Evolutionary conservation across 2,797 vertebrate species (phyloP), one percentile per base, ranked within the genome.

Genomic region (Decapterus maruadsi): DNA sequence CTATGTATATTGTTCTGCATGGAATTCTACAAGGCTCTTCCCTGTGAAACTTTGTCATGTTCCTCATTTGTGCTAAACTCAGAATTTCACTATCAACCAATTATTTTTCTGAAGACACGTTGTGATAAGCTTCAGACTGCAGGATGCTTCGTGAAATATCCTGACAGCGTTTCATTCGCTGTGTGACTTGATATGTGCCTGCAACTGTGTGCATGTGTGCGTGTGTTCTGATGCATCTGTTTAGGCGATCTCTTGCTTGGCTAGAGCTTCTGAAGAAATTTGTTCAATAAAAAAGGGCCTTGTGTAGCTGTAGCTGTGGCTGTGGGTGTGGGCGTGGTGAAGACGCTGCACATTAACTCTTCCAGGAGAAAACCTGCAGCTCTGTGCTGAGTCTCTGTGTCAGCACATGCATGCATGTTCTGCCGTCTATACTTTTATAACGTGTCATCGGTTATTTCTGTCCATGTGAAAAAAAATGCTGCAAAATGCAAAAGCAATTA

Each of bases 161-260:
- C 46, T 66, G 29, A 20, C 0, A 0, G 65, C 59, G 61, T 64
- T 55, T 64, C 60, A 68, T 54, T 76, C 26, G 57, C 43, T 63
- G n/a, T 50, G 8, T 10, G 19, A n/a, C 8, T 48, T 26, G 46
- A 34, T 38, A 26, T 3, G 1, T 26, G 26, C 26, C 26, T 26
- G 26, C 26, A 26, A 26, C 34, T 64, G 57, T 57, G 56, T 29
- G 46, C 22, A 62, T 58, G 11, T 61, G 26, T 31, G 64, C 57
- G 66, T 26, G 46, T 38, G 40, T 45, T 45, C 43, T 45, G 42
- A 63, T 81, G 77, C 69, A 85, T 87, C 84, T 81, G 82, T 66
- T 89, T 67, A 64, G 70, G 26, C 6, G 19, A 78, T 89, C 50
- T 83, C 75, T 79, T 34, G 29, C 75, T 80, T 73, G 65, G 57